Conservation (phyloP, 2,888 invertebrate genomes). For the Luffia ferchaultella region DNA sequence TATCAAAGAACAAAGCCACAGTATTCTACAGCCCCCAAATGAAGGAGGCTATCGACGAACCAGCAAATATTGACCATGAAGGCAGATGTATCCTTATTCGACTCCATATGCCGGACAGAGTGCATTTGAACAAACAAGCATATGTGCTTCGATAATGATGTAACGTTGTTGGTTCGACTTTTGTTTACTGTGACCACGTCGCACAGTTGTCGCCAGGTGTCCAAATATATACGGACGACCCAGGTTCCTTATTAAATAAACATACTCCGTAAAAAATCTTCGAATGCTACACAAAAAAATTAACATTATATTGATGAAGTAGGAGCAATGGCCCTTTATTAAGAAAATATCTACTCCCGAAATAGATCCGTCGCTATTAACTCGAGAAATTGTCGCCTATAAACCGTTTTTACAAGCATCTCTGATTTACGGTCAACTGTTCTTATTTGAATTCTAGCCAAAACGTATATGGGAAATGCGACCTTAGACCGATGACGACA, state of each 20-base stretch:
- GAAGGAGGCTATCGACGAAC: slow-evolving; percentile 37
- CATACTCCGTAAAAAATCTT: too few relatives aligned
- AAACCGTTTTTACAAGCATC: slow-evolving; percentile 34
- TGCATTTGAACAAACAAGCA: slow-evolving; percentile 62
- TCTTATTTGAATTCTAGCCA: slow-evolving; percentile 16
- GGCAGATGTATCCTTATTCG: slow-evolving; percentile 45
- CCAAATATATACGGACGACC: slow-evolving; percentile 27
- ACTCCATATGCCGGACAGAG: slow-evolving; percentile 42
- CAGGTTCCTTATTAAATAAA: slow-evolving; percentile 18
- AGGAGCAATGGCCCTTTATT: too few relatives aligned
- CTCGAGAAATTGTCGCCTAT: slow-evolving; percentile 32
- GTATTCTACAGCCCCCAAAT: slow-evolving; percentile 16
- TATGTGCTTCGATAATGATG: slow-evolving; percentile 40
- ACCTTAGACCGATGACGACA: slow-evolving; percentile 20
- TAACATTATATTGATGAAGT: too few relatives aligned
- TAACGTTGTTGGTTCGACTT: slow-evolving; percentile 50
- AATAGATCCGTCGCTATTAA: slow-evolving; percentile 33
- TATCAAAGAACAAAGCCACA: slow-evolving; percentile 8
- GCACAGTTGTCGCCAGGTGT: slow-evolving; percentile 50
- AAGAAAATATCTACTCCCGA: slow-evolving; percentile 27
- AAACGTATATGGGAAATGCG: slow-evolving; percentile 20
- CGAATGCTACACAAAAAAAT: too few relatives aligned
- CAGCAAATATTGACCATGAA: slow-evolving; percentile 62
- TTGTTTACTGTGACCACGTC: slow-evolving; percentile 42
- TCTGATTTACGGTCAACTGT: slow-evolving; percentile 27